A percentile compares a stretch with the other conserved stretches of the same genome.
Evolutionary conservation across 2,888 invertebrate genomes (phyloP).

Genomic region (Cephalotes varians): DNA sequence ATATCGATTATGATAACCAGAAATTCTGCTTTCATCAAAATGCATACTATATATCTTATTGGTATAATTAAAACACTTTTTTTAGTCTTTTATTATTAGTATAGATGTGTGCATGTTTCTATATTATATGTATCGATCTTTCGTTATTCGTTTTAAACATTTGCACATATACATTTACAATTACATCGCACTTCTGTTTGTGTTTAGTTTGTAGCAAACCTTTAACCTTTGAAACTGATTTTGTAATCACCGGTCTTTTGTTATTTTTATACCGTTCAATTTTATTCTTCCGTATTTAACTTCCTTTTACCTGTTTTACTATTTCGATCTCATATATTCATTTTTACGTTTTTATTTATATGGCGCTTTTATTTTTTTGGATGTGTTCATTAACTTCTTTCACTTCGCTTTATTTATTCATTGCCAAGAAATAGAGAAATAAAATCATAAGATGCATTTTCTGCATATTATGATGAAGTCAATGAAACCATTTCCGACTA

Average conservation of each 20-base stretch:
- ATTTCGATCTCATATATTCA: background rate
- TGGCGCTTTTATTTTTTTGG: background rate
- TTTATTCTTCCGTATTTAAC: slow-evolving; percentile 10
- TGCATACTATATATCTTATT: no score
- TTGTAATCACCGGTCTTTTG: background rate
- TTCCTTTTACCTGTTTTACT: background rate
- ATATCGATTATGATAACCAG: no score
- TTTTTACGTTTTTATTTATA: background rate
- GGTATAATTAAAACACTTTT: no score
- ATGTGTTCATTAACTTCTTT: slow-evolving; percentile 23
- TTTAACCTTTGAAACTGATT: slow-evolving; percentile 28
- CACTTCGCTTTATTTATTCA: background rate
- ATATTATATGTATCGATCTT: background rate
- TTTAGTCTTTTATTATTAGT: background rate
- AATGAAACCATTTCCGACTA: background rate
- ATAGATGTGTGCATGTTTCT: background rate
- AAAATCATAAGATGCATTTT: background rate
- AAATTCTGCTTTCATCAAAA: no score
- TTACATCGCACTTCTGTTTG: slow-evolving; percentile 10
- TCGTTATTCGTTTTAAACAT: slow-evolving; percentile 5
- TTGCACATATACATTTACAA: slow-evolving; percentile 27
- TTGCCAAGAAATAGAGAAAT: background rate
- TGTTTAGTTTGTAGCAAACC: background rate
- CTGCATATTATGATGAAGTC: background rate
- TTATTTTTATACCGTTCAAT: slow-evolving; percentile 18